These are phyloP conservation scores for Lagria hirta DNA, from an alignment of 2,888 invertebrate genomes.

Conservation along the genomic window DNA sequence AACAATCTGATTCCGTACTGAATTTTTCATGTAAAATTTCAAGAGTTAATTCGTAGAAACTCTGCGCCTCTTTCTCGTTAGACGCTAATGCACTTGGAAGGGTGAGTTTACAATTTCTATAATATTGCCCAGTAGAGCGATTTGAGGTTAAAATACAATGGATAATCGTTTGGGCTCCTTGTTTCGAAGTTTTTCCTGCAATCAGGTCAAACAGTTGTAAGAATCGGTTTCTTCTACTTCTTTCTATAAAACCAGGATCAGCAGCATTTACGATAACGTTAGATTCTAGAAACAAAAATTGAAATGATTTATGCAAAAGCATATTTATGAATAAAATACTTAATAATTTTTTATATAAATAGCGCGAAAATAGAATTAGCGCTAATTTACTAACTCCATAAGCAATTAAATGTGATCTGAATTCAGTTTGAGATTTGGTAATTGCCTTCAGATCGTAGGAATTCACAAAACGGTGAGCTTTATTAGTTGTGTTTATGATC, in stretches of 20 bases:
- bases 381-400: conserved; percentile 53
- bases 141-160: conserved; percentile 51
- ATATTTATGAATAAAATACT: too few relatives aligned
- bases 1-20: conserved; percentile 49
- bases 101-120: conserved; percentile 47
- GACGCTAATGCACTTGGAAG: conserved; percentile 45
- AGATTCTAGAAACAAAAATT: too few relatives aligned
- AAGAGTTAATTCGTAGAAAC: conserved; percentile 48
- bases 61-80: conserved; percentile 42
- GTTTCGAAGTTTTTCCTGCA: conserved; percentile 50
- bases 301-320: too few relatives aligned
- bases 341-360: conserved; percentile 46
- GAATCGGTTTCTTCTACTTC: conserved; percentile 49
- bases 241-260: conserved; percentile 56
- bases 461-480: conserved; percentile 50
- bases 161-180: conserved; percentile 53
- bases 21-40: conserved; percentile 45
- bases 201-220: too few relatives aligned
- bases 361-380: conserved; percentile 48
- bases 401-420: conserved; percentile 47
- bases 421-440: conserved; percentile 42
- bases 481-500: conserved; percentile 56
- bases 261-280: conserved; percentile 52
- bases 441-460: conserved; percentile 47
- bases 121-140: conserved; percentile 49